Evolutionary conservation across 2,888 invertebrate genomes (phyloP).

Genomic region (Geophilus truncorum): DNA sequence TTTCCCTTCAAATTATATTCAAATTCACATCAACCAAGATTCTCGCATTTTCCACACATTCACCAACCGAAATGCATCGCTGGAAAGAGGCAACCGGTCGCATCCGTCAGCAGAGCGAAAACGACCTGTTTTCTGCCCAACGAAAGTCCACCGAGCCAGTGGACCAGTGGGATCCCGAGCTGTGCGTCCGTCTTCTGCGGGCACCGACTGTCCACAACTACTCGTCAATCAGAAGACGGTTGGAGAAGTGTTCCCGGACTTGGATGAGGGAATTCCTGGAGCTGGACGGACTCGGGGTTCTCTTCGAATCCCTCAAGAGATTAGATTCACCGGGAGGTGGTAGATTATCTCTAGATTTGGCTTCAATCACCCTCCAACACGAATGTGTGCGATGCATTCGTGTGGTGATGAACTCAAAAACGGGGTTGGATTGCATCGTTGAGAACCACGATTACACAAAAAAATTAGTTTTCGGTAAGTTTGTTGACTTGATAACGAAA

Average conservation of each 20-base stretch:
- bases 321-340: slow-evolving; percentile 43
- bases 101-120: slow-evolving; percentile 16
- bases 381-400: slow-evolving; percentile 51
- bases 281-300: slow-evolving; percentile 49
- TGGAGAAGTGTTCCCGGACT: slow-evolving; percentile 42
- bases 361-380: slow-evolving; percentile 50
- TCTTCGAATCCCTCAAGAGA: slow-evolving; percentile 49
- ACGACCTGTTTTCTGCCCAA: not conserved
- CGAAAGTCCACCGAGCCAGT: slow-evolving; percentile 15
- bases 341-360: slow-evolving; percentile 46
- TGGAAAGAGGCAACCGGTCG: slow-evolving; percentile 9
- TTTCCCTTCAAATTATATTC: too few relatives aligned
- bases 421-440: slow-evolving; percentile 50
- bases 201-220: slow-evolving; percentile 45
- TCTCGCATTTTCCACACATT: not conserved
- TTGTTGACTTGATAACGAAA: too few relatives aligned
- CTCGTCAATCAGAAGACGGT: slow-evolving; percentile 43
- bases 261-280: slow-evolving; percentile 52
- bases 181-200: slow-evolving; percentile 45
- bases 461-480: slow-evolving; percentile 49
- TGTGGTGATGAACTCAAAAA: slow-evolving; percentile 49
- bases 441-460: slow-evolving; percentile 46
- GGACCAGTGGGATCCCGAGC: slow-evolving; percentile 46
- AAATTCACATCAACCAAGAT: too few relatives aligned
- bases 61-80: not conserved